These are phyloP conservation scores for Limonius californicus DNA, from an alignment of 1,140 invertebrate species.

Conservation along the genomic window DNA sequence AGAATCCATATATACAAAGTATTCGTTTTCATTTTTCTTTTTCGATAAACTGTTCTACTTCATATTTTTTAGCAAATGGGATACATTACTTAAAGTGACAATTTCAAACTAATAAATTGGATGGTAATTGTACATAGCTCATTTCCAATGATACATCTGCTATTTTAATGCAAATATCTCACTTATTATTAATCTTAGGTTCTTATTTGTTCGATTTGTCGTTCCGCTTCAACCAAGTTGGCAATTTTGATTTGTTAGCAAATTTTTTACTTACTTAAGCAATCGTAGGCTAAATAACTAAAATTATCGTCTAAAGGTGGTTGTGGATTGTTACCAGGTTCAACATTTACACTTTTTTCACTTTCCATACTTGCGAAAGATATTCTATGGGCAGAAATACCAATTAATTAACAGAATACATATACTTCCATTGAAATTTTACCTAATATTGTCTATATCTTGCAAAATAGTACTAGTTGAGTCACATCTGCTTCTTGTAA, in stretches of 20 bases:
- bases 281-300: constrained; percentile 13
- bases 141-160: too few relatives aligned
- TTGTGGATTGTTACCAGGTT: background rate
- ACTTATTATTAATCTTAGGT: too few relatives aligned
- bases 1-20: too few relatives aligned
- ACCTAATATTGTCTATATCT: background rate
- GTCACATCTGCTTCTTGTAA: background rate
- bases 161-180: too few relatives aligned
- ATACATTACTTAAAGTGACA: too few relatives aligned
- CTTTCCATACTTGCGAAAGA: background rate
- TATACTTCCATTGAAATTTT: background rate
- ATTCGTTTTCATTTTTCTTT: too few relatives aligned
- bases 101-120: too few relatives aligned
- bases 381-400: background rate
- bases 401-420: background rate
- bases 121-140: too few relatives aligned
- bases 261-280: constrained; percentile 11
- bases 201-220: background rate
- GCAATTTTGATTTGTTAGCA: background rate
- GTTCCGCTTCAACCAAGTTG: background rate
- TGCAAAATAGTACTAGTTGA: background rate
- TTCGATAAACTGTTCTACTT: too few relatives aligned
- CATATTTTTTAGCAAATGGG: too few relatives aligned
- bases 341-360: background rate
- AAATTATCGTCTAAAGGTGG: background rate